Base-by-base conservation (phyloP, 2,113 vertebrate species). In the Toxotes chatareus region DNA sequence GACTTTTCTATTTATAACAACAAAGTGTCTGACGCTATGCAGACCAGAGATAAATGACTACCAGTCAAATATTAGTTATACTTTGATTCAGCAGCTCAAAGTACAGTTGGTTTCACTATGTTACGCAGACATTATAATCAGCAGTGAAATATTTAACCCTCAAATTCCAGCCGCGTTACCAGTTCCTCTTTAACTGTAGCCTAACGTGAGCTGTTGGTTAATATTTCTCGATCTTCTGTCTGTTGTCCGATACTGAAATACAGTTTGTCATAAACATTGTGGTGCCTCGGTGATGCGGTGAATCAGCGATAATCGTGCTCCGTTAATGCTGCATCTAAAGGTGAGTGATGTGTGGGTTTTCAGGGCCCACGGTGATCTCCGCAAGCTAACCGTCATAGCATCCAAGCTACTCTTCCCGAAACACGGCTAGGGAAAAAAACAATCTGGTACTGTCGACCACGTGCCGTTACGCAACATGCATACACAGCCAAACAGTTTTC, bases 331-430 rank as follows among this genome's bases (percentile, higher is more conserved):
- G 2, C 19, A 44, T 49, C 14, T 9, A 66, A 70, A 59, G 7
- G 34, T 23, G 51, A 85, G 74, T 32, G 66, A 23, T 66, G 57
- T 60, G 60, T 49, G 8, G 40, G n/a, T 74, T 65, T 34, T 23
- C 36, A 1, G 72, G 92, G 88, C 89, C 92, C 87, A 9, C 76
- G 40, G 59, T 71, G 73, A 64, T 86, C 64, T 72, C 88, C 76
- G 91, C 90, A 91, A 89, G 93, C 93, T 93, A 93, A 80, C 71
- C 23, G 23, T 23, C 44, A 49, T 91, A 90, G 92, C 91, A 88
- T 82, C 12, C 40, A 10, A 74, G 89, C 91, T 92, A 90, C 82
- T 17, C 7, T 66, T 59, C 34, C 38, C 27, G 9, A 0, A 51
- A 55, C 69, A 23, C 71, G 32, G 63, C 12, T 17, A 19, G 46